Evolutionary conservation across 1,140 invertebrate species (phyloP).

Genomic region (Mycetomoellerius zeteki): DNA sequence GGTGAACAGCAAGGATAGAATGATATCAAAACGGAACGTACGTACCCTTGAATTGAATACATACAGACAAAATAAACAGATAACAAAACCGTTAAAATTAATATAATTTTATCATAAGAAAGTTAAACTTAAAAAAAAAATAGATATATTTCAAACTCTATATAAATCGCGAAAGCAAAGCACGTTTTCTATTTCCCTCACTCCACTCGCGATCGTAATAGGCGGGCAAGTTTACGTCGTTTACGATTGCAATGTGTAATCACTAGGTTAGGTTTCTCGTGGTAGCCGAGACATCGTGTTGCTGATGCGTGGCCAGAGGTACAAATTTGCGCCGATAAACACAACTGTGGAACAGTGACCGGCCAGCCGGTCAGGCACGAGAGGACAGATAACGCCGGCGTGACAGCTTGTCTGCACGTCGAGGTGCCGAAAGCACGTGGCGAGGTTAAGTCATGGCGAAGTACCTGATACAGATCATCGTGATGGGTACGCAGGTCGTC

Average conservation of each 20-base stretch:
- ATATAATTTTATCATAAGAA: not conserved
- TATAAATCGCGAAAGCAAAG: not conserved
- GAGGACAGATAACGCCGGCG: not conserved
- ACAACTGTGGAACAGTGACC: not conserved
- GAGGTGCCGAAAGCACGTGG: not conserved
- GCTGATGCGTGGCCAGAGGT: not conserved
- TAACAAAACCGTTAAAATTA: not conserved
- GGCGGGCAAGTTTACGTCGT: not conserved
- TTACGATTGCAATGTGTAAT: conserved; percentile 5
- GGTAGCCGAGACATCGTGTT: not conserved
- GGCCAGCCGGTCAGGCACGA: not conserved
- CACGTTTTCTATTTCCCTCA: not conserved
- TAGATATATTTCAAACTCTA: not conserved
- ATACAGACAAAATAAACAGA: not conserved
- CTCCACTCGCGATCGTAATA: not conserved
- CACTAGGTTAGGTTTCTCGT: conserved; percentile 26
- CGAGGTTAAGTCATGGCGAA: conserved; percentile 92
- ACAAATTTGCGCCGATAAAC: not conserved
- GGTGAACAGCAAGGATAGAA: too few species aligned
- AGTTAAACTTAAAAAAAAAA: not conserved
- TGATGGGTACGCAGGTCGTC: conserved; percentile 95
- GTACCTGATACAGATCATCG: conserved; percentile 96
- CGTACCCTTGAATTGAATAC: too few species aligned
- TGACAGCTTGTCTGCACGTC: not conserved
- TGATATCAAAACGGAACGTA: too few species aligned